Conservation (phyloP, 1,140 invertebrate species). For the Macrobrachium nipponense region DNA sequence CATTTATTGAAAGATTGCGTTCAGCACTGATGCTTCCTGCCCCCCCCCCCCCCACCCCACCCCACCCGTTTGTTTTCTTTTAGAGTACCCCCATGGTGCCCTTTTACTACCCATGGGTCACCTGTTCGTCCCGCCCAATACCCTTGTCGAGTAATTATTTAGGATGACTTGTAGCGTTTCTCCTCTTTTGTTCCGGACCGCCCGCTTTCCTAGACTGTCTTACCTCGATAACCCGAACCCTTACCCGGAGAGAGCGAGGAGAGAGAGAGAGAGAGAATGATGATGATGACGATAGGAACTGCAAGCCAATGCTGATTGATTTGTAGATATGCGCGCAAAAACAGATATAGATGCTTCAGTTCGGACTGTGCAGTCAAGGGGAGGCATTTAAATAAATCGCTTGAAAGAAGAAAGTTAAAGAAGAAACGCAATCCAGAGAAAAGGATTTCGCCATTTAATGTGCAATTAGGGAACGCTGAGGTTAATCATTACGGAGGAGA, state of each 20-base stretch:
- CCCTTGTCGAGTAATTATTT: slow-evolving; percentile 44
- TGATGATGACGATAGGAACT: not conserved
- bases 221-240: slow-evolving; percentile 11
- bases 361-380: too few species aligned
- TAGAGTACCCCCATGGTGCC: not conserved
- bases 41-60: not conserved
- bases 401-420: too few species aligned
- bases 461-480: too few species aligned
- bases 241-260: too few species aligned
- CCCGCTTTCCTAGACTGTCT: slow-evolving; percentile 27
- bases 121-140: slow-evolving; percentile 16
- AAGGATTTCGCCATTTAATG: too few species aligned
- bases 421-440: too few species aligned
- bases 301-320: too few species aligned
- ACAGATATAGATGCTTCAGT: too few species aligned
- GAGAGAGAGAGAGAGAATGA: not conserved
- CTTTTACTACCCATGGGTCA: not conserved
- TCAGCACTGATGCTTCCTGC: not conserved
- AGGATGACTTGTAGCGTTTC: slow-evolving; percentile 49
- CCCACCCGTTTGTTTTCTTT: not conserved
- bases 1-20: not conserved
- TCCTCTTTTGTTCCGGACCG: slow-evolving; percentile 56
- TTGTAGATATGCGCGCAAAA: too few species aligned
- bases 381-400: too few species aligned
- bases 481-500: too few species aligned